Conservation (phyloP, 2,797 vertebrate species). For the Paramormyrops hopkinsi region DNA sequence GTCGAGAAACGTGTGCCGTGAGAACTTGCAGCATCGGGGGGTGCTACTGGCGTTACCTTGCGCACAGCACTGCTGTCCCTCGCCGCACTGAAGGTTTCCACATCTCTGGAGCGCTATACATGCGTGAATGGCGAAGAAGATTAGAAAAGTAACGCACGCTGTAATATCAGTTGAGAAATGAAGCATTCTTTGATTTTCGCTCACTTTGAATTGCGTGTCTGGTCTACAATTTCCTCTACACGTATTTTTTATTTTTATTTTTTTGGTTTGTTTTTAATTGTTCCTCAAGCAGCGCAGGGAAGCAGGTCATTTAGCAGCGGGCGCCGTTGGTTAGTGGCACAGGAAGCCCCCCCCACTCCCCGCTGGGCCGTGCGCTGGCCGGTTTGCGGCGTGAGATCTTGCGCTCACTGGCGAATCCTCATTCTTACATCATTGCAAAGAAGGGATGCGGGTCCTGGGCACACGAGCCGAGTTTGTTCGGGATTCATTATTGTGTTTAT, state of each 20-base stretch:
- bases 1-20: conserved; percentile 78
- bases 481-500: not conserved
- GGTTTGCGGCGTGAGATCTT: not conserved
- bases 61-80: conserved; percentile 75
- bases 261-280: not conserved
- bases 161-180: conserved; percentile 46
- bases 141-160: conserved; percentile 50
- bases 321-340: conserved; percentile 13
- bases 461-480: not conserved
- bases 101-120: conserved; percentile 71
- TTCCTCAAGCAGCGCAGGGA: not conserved
- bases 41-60: conserved; percentile 60
- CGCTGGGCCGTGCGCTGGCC: not conserved
- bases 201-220: not conserved
- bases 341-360: conserved; percentile 7
- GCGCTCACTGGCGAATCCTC: not conserved
- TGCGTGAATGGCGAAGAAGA: conserved; percentile 51
- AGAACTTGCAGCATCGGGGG: conserved; percentile 72
- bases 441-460: not conserved
- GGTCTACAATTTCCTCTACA: not conserved
- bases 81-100: conserved; percentile 70
- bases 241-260: not conserved
- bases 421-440: conserved; percentile 25
- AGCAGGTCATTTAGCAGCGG: conserved; percentile 20
- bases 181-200: conserved; percentile 47